Evolutionary conservation across 2,113 vertebrate genomes (phyloP), one percentile per base, ranked within the genome.

Genomic region (Prochilodus magdalenae): DNA sequence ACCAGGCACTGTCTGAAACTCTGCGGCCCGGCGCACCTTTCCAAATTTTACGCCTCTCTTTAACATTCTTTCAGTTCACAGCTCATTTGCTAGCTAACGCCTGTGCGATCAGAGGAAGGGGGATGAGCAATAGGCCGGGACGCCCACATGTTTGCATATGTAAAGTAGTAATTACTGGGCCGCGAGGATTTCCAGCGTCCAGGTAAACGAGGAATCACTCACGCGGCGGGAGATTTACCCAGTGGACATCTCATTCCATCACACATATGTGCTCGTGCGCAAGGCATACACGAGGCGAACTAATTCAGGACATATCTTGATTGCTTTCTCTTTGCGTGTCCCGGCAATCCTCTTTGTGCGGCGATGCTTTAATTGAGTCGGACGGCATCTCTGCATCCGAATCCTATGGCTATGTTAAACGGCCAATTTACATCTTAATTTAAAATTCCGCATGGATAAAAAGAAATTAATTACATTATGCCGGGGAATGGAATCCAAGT

Each of bases 351-450:
- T 76, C 62, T 69, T 62, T 81, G 88, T 92, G 87, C 90, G 86
- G 88, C 89, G 88, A 90, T 90, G 91, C 89, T 90, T 93, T 94
- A 94, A 94, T 95, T 94, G 93, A 95, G 91, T 93, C 92, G 93
- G 93, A 94, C 93, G 93, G 92, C 87, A 90, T 88, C 90, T 89
- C 90, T 89, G 90, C 89, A 87, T 92, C 87, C 86, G 93, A 94
- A 91, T 95, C 92, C 92, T 92, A 92, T 94, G 91, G 91, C 93
- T 92, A 93, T 94, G 92, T 92, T 94, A 94, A 94, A 94, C 86
- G 90, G 90, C 89, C 92, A 93, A 94, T 93, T 93, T 94, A 92
- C 91, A 94, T 94, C 91, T 93, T 95, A 90, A 94, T 94, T 94
- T 94, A 90, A 92, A 94, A 94, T 94, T 94, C 92, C 89, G 92